phyloP scores from a whole-genome alignment of 2,888 invertebrate genomes.

The Lymantria monacha region DNA sequence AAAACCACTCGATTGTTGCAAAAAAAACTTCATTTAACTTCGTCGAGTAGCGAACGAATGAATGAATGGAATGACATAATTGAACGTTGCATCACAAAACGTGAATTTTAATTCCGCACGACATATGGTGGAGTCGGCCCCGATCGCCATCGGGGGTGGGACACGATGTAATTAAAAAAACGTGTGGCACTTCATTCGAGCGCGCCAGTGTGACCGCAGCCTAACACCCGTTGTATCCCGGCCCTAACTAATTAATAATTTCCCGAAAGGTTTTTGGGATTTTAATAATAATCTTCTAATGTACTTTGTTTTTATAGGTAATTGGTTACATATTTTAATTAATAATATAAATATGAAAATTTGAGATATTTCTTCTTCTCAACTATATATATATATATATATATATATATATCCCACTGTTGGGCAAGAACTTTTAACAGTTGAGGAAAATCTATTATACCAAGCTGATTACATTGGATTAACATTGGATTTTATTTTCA shows the following conservation, averaged over 20 bases:
- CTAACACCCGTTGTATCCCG: constrained; percentile 34
- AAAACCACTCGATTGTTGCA: constrained; percentile 20
- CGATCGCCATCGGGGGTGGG: constrained; percentile 31
- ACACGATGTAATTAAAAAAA: constrained; percentile 73
- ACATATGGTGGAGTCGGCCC: constrained; percentile 56
- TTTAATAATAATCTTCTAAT: constrained; percentile 62
- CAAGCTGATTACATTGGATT: too few relatives aligned
- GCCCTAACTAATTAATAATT: constrained; percentile 69
- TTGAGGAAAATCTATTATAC: too few relatives aligned
- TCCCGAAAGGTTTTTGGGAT: constrained; percentile 56
- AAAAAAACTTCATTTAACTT: constrained; percentile 34
- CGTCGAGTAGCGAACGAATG: constrained; percentile 34
- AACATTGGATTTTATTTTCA: too few relatives aligned
- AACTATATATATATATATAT: too few relatives aligned
- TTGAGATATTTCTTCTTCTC: too few relatives aligned
- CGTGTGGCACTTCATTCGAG: constrained; percentile 76
- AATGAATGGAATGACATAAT: constrained; percentile 42
- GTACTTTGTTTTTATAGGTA: constrained; percentile 25
- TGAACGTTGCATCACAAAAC: constrained; percentile 67
- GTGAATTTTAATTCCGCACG: constrained; percentile 73
- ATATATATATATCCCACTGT: too few relatives aligned
- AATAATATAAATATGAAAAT: background rate
- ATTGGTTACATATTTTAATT: constrained; percentile 11
- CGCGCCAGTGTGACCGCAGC: constrained; percentile 54
- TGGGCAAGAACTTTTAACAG: too few relatives aligned